Percentiles rank a stretch among this genome's conserved stretches.
Conservation (phyloP, 2,888 invertebrate species). For the Lumbricus terrestris region DNA sequence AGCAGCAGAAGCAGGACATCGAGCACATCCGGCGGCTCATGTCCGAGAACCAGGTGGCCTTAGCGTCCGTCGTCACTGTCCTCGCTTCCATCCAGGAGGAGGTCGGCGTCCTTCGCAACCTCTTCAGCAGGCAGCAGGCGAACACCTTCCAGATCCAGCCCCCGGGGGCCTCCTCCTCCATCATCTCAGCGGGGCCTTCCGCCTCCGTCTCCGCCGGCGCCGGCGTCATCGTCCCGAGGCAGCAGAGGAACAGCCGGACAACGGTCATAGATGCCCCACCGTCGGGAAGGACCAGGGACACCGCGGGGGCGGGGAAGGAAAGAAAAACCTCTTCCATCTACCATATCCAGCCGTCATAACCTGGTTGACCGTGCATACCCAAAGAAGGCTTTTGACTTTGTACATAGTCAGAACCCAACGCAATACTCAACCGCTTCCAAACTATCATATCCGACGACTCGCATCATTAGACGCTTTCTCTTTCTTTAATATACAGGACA, state of each 20-base stretch:
- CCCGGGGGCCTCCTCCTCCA: too few species aligned
- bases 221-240: neutral
- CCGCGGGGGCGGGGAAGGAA: neutral
- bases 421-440: constrained; percentile 3
- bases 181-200: too few species aligned
- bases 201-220: neutral
- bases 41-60: constrained; percentile 58
- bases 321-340: constrained; percentile 14
- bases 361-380: neutral
- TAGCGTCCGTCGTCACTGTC: constrained; percentile 56
- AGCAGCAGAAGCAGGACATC: constrained; percentile 55
- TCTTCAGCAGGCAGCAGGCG: constrained; percentile 36
- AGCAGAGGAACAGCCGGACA: neutral
- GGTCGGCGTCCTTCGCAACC: constrained; percentile 30
- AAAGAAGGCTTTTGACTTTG: neutral
- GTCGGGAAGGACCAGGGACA: neutral
- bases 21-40: constrained; percentile 56
- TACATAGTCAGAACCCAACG: neutral
- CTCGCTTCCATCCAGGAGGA: constrained; percentile 53
- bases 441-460: neutral
- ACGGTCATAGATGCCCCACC: neutral
- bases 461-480: neutral
- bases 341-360: constrained; percentile 5
- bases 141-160: constrained; percentile 36
- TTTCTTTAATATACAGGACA: too few species aligned